Percentiles rank a stretch among this genome's conserved stretches.
Evolutionary conservation across 2,797 vertebrate species (phyloP).

Genomic region (Artibeus jamaicensis): DNA sequence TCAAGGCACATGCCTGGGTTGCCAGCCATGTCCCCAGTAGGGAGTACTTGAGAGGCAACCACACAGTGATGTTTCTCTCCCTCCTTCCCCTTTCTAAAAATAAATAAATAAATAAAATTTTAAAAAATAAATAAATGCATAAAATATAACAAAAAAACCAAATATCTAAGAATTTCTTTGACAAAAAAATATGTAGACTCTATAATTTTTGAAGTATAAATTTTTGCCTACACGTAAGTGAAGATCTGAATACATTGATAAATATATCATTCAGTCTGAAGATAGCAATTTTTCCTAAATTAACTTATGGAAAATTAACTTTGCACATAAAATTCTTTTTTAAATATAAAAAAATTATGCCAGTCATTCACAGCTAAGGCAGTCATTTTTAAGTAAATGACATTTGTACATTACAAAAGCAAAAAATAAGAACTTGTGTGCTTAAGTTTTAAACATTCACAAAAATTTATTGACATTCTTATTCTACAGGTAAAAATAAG

Average conservation of each 20-base stretch:
- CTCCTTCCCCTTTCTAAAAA: too few species aligned
- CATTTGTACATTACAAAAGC: background rate
- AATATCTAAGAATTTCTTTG: background rate
- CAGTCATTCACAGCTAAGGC: background rate
- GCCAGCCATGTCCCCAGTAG: too few species aligned
- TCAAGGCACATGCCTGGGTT: too few species aligned
- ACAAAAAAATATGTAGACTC: background rate
- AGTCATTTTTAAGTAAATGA: background rate
- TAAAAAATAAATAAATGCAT: background rate
- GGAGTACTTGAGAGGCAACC: too few species aligned
- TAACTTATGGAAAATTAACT: slow-evolving; percentile 12
- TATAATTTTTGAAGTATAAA: background rate
- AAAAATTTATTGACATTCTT: background rate
- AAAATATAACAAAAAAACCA: slow-evolving; percentile 11
- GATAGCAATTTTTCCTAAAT: background rate
- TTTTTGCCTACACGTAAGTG: background rate
- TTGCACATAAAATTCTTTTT: background rate
- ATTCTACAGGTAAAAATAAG: background rate
- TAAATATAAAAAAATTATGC: background rate
- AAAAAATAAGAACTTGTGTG: background rate
- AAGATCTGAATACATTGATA: background rate
- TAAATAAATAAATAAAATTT: too few species aligned
- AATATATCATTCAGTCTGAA: background rate
- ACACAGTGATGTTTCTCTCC: too few species aligned
- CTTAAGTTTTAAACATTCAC: background rate